Percentiles rank a stretch among this genome's conserved stretches.
Conservation (phyloP, 35 echinoderm and acorn worm species). For the Heliocidaris erythrogramma region DNA sequence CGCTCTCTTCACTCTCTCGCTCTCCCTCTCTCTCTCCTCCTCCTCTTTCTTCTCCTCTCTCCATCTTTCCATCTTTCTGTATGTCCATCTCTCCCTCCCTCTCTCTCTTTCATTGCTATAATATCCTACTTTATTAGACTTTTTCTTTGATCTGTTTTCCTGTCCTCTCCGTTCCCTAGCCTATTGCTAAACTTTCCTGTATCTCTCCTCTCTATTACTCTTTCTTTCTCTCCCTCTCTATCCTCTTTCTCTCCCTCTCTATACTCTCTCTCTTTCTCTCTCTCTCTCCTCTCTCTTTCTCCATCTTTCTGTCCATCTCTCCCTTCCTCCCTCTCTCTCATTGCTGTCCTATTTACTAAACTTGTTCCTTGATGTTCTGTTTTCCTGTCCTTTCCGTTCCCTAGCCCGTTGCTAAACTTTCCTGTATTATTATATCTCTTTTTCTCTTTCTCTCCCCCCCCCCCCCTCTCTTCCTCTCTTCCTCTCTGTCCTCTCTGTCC, state of each 20-base stretch:
- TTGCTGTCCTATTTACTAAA: neutral
- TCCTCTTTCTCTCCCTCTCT: neutral
- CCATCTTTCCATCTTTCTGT: too few species aligned
- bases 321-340: neutral
- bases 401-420: neutral
- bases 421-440: conserved; percentile 18
- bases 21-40: neutral
- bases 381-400: neutral
- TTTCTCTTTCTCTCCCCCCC: neutral
- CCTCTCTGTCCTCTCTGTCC: neutral
- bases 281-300: neutral
- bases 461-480: neutral
- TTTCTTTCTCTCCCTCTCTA: too few species aligned
- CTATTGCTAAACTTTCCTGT: neutral
- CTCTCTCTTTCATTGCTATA: neutral
- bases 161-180: neutral
- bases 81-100: neutral
- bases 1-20: neutral
- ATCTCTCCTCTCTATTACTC: conserved; percentile 11
- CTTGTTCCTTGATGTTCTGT: neutral
- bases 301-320: neutral
- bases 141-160: neutral
- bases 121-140: neutral
- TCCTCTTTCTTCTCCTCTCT: neutral
- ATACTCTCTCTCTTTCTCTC: neutral